Percentiles rank a stretch among this genome's conserved stretches.
phyloP scores from a whole-genome alignment of 2,888 invertebrate species.

The Lutraria lutraria region DNA sequence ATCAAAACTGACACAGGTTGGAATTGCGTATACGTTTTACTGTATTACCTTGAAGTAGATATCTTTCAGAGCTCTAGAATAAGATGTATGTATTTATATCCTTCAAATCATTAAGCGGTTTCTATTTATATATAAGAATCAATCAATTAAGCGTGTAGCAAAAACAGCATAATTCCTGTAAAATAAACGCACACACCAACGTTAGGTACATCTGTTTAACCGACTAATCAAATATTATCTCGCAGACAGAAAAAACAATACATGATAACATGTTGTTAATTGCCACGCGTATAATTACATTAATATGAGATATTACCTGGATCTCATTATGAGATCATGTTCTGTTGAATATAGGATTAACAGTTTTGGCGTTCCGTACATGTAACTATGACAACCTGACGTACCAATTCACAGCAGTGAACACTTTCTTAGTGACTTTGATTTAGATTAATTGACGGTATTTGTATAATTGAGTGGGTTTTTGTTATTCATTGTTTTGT shows the following conservation, averaged over 20 bases:
- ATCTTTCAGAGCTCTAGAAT: no score
- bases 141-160: not conserved
- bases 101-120: not conserved
- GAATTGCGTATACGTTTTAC: no score
- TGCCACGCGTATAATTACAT: constrained; percentile 2
- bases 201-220: no score
- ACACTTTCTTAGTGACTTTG: not conserved
- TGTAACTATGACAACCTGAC: constrained; percentile 34
- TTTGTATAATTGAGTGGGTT: no score
- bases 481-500: no score
- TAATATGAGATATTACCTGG: not conserved
- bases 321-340: not conserved
- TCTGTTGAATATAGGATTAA: not conserved
- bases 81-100: no score
- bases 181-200: no score
- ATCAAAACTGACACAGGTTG: no score
- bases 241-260: not conserved
- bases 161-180: not conserved
- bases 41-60: no score
- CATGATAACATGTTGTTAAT: not conserved
- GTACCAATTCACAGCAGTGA: not conserved
- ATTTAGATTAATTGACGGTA: no score
- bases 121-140: not conserved
- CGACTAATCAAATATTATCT: no score
- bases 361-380: constrained; percentile 29